phyloP scores from a whole-genome alignment of 2,113 vertebrate genomes.

The Xenopus tropicalis region UCB_Xtro_10.0 CM004449.2:117120001-117120500 shows the following conservation, averaged over 20 bases:
- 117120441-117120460: not conserved
- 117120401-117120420: conserved; percentile 6
- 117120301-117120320: conserved; percentile 19
- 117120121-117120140: too few species aligned
- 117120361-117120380: conserved; percentile 9
- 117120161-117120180: too few species aligned
- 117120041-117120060: conserved; percentile 8
- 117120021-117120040: conserved; percentile 9
- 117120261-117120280: not conserved
- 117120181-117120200: too few species aligned
- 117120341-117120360: conserved; percentile 1
- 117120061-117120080: too few species aligned
- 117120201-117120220: not conserved
- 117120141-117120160: too few species aligned
- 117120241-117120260: not conserved
- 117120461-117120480: not conserved
- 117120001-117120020: conserved; percentile 2
- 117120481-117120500: not conserved
- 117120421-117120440: conserved; percentile 17
- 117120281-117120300: conserved; percentile 11
- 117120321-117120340: not conserved
- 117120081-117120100: too few species aligned
- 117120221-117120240: conserved; percentile 23
- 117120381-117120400: conserved; percentile 36
- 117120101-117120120: too few species aligned